Evolutionary conservation across 2,888 invertebrate genomes (phyloP).

Genomic region (Iphiclides podalirius): DNA sequence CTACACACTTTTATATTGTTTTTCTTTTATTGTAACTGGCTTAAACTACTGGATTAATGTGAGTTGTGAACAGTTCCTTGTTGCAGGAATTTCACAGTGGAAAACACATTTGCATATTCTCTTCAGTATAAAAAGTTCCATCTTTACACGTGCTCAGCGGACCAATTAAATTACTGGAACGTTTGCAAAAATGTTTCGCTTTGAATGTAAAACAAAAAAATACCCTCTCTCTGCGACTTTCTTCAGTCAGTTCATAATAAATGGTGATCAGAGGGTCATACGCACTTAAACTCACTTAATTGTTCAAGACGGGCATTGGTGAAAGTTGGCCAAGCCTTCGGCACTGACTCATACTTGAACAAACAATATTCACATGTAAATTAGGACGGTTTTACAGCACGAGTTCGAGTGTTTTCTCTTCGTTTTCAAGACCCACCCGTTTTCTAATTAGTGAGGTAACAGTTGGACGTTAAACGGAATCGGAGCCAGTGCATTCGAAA

Average conservation of each 20-base stretch:
- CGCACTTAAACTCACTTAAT: constrained; percentile 45
- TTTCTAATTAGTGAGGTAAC: constrained; percentile 4
- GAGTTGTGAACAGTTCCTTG: constrained; percentile 54
- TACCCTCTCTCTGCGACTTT: constrained; percentile 1
- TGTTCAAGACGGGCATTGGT: constrained; percentile 57
- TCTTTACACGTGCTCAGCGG: constrained; percentile 38
- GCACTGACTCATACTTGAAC: constrained; percentile 68
- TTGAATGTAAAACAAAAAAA: constrained; percentile 7
- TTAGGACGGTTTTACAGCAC: constrained; percentile 52
- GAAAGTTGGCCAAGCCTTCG: constrained; percentile 66
- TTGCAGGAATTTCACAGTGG: constrained; percentile 42
- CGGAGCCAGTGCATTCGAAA: neutral
- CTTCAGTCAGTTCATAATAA: constrained; percentile 6
- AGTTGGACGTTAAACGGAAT: neutral
- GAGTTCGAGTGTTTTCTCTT: constrained; percentile 43
- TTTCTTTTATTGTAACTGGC: constrained; percentile 19
- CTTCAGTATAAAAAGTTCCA: constrained; percentile 38
- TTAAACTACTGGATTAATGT: constrained; percentile 44
- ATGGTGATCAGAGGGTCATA: constrained; percentile 34
- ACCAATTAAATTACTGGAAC: constrained; percentile 27
- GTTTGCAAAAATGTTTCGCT: constrained; percentile 8
- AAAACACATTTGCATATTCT: constrained; percentile 53
- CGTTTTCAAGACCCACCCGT: constrained; percentile 22
- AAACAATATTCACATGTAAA: constrained; percentile 69
- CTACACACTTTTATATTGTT: constrained; percentile 7